Evolutionary conservation across 2,888 invertebrate species (phyloP), one percentile per base, ranked within the genome.

Genomic region (Cryptocephalus primarius): DNA sequence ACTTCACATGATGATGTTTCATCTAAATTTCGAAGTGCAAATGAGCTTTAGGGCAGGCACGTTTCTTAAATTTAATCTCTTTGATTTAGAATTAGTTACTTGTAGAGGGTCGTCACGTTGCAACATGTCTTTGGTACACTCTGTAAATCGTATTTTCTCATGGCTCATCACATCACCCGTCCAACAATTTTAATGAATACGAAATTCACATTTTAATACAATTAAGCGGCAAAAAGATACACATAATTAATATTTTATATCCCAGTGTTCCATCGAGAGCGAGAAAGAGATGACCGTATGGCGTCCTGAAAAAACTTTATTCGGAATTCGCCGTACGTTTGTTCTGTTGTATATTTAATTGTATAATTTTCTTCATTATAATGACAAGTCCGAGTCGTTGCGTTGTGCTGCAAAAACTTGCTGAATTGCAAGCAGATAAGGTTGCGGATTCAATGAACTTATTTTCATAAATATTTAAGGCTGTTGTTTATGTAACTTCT

Each of bases 341-440:
- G 49, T 45, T 48, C 40, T 22, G 54, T 43, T 43, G 55, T 55
- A 55, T 59, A 56, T 56, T 56, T 58, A 58, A 57, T 58, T 56
- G 60, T 54, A 60, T 59, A 60, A 60, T 58, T 54, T 54, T 44
- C 49, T 55, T 56, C 57, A 57, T 55, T 57, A 58, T 55, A 57
- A 60, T 56, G 55, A 57, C 22, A 22, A 22, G 22, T 22, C 22
- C 22, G 22, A 22, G 22, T 22, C 22, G 22, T 22, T 22, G 22
- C 22, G 22, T 22, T 22, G 22, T 22, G 22, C 22, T 22, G 22
- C 22, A 46, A 46, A 46, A 46, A 46, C 42, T 46, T 46, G 46
- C 39, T 46, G 42, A 46, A 46, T 46, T 42, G 46, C 42, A 42
- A 46, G 39, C 46, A 46, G 44, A 44, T 44, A 44, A 44, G 9